Conservation (phyloP, 2,797 vertebrate species). For the Crax fasciolata region DNA sequence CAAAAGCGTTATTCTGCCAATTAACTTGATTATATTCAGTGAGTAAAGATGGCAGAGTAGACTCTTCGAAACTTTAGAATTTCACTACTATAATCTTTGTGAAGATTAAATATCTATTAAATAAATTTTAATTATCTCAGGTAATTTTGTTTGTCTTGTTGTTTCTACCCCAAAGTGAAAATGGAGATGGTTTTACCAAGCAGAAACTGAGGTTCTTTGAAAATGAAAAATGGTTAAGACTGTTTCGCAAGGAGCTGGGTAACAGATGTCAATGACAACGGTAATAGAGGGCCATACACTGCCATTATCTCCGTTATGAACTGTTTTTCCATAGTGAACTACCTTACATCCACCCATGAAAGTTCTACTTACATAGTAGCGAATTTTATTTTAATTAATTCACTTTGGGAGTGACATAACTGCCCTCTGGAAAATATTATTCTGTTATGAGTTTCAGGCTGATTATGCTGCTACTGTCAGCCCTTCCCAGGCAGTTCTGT, state of each 20-base stretch:
- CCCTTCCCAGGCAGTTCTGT: background rate
- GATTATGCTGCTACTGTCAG: background rate
- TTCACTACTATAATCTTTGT: background rate
- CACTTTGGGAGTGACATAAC: background rate
- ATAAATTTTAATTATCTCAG: background rate
- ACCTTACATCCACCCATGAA: background rate
- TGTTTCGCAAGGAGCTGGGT: background rate
- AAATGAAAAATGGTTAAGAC: background rate
- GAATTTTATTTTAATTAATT: background rate
- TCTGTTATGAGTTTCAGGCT: background rate
- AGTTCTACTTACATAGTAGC: background rate
- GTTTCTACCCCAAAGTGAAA: background rate
- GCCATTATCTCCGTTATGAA: background rate
- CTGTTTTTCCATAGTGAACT: background rate
- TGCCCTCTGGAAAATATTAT: background rate
- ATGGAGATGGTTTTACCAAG: accelerated
- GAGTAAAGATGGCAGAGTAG: background rate
- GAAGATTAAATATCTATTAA: background rate
- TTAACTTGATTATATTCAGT: background rate
- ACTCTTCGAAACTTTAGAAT: background rate
- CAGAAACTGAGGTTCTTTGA: background rate
- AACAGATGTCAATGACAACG: background rate
- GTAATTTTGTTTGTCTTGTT: background rate
- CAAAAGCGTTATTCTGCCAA: background rate
- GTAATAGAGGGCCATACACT: background rate